These are phyloP conservation scores for Tridacna gigas DNA, from an alignment of 2,888 invertebrate species.

Conservation along the genomic window DNA sequence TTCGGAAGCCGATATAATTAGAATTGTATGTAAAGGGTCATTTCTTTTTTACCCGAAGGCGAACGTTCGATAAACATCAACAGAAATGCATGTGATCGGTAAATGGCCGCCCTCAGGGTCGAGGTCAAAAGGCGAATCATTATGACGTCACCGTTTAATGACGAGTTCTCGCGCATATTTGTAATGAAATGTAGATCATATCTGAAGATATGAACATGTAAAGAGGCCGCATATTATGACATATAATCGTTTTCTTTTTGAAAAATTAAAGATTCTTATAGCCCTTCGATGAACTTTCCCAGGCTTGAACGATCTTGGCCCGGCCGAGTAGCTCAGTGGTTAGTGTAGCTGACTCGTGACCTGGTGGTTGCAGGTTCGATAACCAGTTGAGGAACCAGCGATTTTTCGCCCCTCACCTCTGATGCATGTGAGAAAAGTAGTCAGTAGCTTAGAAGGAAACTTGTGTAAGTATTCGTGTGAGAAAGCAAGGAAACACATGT, in stretches of 20 bases:
- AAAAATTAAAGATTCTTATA: too few species aligned
- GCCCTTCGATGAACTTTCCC: too few species aligned
- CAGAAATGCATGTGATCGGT: slow-evolving; percentile 27
- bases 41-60: slow-evolving; percentile 1
- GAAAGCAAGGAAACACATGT: too few species aligned
- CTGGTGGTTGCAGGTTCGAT: too few species aligned
- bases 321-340: too few species aligned
- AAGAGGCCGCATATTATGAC: background rate
- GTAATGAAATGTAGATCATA: slow-evolving; percentile 17
- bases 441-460: too few species aligned
- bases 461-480: too few species aligned
- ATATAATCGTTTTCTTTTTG: background rate
- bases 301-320: background rate
- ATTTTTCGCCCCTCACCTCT: too few species aligned
- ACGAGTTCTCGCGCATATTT: slow-evolving; percentile 18
- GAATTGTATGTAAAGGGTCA: background rate
- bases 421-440: too few species aligned
- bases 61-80: slow-evolving; percentile 7
- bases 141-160: slow-evolving; percentile 16
- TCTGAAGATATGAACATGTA: slow-evolving; percentile 18
- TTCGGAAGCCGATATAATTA: too few species aligned
- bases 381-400: too few species aligned
- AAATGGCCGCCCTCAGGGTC: slow-evolving; percentile 5
- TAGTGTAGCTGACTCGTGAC: too few species aligned
- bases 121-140: slow-evolving; percentile 21